These are phyloP conservation scores for Petrocephalus zakoni DNA, from an alignment of 2,113 vertebrate species.

Conservation along the genomic window DNA sequence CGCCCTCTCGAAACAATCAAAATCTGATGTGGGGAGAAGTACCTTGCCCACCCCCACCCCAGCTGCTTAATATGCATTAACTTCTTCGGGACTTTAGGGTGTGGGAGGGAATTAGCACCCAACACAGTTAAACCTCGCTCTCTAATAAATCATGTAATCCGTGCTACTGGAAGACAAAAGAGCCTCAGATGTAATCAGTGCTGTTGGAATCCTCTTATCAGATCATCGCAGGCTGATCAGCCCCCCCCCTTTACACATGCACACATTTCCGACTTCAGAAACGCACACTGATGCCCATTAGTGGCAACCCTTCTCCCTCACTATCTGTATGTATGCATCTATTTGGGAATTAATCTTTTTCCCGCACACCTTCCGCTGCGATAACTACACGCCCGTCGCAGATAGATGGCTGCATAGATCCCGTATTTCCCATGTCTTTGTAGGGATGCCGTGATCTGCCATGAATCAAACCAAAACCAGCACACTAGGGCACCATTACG, in stretches of 20 bases:
- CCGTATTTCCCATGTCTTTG: constrained; percentile 34
- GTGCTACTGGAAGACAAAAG: constrained; percentile 63
- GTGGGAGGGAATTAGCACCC: constrained; percentile 50
- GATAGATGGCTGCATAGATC: constrained; percentile 38
- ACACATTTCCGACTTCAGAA: constrained; percentile 19
- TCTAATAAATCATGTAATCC: constrained; percentile 65
- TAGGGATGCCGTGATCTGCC: constrained; percentile 35
- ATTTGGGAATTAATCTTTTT: constrained; percentile 34
- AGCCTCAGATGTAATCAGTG: constrained; percentile 59
- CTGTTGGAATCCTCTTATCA: constrained; percentile 56
- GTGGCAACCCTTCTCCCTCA: constrained; percentile 10
- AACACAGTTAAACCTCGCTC: constrained; percentile 35
- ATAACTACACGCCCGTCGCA: constrained; percentile 39
- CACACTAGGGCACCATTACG: constrained; percentile 54
- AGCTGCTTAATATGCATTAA: constrained; percentile 40
- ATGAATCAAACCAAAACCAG: constrained; percentile 54
- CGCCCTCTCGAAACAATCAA: background rate
- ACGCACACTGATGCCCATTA: constrained; percentile 28
- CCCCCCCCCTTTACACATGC: constrained; percentile 5
- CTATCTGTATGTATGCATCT: constrained; percentile 36
- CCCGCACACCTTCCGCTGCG: constrained; percentile 21
- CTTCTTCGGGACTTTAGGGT: constrained; percentile 40
- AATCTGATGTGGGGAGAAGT: background rate
- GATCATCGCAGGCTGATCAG: constrained; percentile 52
- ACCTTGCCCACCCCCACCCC: background rate